Percentiles rank a stretch among this genome's conserved stretches.
phyloP scores from a whole-genome alignment of 2,888 invertebrate species.

The Globia sparganii region DNA sequence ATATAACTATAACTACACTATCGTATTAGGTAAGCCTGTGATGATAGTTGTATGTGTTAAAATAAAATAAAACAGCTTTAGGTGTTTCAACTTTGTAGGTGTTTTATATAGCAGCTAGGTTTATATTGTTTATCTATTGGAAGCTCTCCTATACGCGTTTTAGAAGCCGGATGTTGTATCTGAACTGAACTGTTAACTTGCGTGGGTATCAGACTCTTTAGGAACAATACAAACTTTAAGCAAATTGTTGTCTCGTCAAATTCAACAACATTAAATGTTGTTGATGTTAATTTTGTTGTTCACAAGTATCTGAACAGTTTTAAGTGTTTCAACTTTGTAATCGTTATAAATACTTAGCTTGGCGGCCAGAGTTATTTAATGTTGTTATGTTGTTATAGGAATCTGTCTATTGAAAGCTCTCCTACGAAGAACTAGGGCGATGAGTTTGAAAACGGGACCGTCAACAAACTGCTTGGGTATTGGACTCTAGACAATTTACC shows the following conservation, averaged over 20 bases:
- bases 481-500: background rate
- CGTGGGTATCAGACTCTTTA: background rate
- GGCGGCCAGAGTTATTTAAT: background rate
- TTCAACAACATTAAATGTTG: background rate
- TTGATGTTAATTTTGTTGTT: background rate
- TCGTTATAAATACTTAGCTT: background rate
- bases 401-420: background rate
- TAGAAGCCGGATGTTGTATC: background rate
- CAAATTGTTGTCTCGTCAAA: background rate
- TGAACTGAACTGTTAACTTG: background rate
- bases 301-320: background rate
- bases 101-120: constrained; percentile 7
- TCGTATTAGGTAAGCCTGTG: too few relatives aligned
- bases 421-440: background rate
- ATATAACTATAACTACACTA: too few relatives aligned
- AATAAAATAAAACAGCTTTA: too few relatives aligned
- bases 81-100: constrained; percentile 4
- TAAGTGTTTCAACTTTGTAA: background rate
- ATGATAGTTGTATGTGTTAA: too few relatives aligned
- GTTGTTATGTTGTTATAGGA: constrained; percentile 11
- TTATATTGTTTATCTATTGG: background rate
- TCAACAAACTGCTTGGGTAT: background rate
- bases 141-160: background rate
- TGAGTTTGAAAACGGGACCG: background rate
- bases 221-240: constrained; percentile 8